Evolutionary conservation across 2,113 vertebrate genomes (phyloP), one percentile per base, ranked within the genome.

Genomic region (Tetrao urogallus): DNA sequence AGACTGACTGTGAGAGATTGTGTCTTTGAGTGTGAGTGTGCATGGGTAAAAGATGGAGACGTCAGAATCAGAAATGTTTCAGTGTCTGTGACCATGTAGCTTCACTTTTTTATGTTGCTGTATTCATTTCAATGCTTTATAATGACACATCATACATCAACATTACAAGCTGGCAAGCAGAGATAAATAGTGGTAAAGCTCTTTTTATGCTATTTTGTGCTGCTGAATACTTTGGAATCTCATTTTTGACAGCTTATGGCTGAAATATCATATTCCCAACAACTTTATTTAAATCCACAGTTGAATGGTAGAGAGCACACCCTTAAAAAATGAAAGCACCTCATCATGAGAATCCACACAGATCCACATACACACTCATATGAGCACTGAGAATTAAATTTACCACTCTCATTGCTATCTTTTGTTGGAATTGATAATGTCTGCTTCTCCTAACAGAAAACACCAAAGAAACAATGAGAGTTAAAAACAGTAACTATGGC

Each of bases 201-300:
- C 58, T 77, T 93, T 75, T 87, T 58, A 81, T 82, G 52, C 21
- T 73, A 54, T 93, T 92, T 93, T 90, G 48, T 88, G 34, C 36
- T 82, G 40, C 11, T 78, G 61, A 96, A 89, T 96, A 87, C 43
- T 88, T 88, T 58, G 19, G 22, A 57, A 84, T 85, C 60, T 95
- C 36, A 86, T 90, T 95, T 95, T 84, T 91, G 54, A 82, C 76
- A 71, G 45, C 17, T 91, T 89, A 75, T 70, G 69, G 19, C 27
- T 91, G 61, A 96, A 89, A 48, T 69, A 40, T 81, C 70, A 54
- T 48, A 88, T 86, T 79, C 19, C 28, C 16, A 50, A 28, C 9
- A 72, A 70, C 58, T 91, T 94, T 64, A 85, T 96, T 97, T 85
- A 92, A 95, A 95, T 90, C n/a, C 40, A 86, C 15, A 88, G 54